Evolutionary conservation across 64 coral and sea anemone genomes (phyloP), one percentile per base, ranked within the genome.

Genomic region (Astreopora myriophthalma): DNA sequence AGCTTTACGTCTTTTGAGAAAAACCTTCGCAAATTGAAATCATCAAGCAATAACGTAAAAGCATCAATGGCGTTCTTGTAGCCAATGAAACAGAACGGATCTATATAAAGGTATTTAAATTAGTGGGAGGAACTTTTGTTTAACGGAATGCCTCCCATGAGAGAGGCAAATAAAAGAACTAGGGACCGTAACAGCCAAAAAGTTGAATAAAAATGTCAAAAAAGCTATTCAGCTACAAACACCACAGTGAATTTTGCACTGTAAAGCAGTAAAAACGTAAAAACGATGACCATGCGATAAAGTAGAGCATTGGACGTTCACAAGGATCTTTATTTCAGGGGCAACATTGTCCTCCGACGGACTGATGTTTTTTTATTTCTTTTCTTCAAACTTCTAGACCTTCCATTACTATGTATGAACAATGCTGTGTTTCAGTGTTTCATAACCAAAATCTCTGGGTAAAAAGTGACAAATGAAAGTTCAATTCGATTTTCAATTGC

Each of bases 121-220:
- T 23, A 8, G 5, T 37, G 24, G 78, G 48, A 30, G 16, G 31
- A 16, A 30, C 27, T 23, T 17, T 11, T 31, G 49, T 34, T n/a
- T 52, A 76, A 55, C 16, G 76, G 76, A 80, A 80, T 82, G 78
- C 78, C 62, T 82, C 78, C 78, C 78, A 51, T 17, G 25, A 82
- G 79, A 32, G 24, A 83, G 48, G 16, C 12, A 79, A 34, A 34
- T 7, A 35, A 37, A 63, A 39, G 79, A 12, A 12, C 22, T 37
- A 16, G 4, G 19, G 25, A 83, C 46, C 75, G 28, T 31, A 31
- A 83, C 17, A 61, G 57, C 52, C 64, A 37, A 60, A 28, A 34
- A 39, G 34, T 64, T 65, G 79, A 38, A 83, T 65, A 38, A 83
- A 38, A 64, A 64, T 58, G 3, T 19, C 12, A 19, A 55, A 55